Conservation (phyloP, 1,140 invertebrate genomes). For the Stratiolaelaps scimitus region DNA sequence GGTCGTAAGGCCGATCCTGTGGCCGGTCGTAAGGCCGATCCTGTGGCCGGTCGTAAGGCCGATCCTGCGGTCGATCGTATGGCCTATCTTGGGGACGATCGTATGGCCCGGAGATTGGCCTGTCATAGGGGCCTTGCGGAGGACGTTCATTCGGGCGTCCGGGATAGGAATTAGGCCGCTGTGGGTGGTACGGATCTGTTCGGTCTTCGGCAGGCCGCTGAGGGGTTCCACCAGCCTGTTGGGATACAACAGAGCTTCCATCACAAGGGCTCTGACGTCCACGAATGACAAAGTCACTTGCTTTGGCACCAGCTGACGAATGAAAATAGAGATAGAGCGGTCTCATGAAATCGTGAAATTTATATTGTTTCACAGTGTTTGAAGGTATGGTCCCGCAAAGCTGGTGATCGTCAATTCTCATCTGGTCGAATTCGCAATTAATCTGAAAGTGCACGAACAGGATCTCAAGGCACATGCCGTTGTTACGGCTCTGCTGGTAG, state of each 20-base stretch:
- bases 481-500: slow-evolving; percentile 8
- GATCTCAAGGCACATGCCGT: slow-evolving; percentile 12
- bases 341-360: slow-evolving; percentile 9
- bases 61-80: neutral
- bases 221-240: neutral
- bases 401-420: slow-evolving; percentile 20
- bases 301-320: slow-evolving; percentile 15
- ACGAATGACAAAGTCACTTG: slow-evolving; percentile 6
- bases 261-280: slow-evolving; percentile 7
- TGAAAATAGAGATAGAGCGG: slow-evolving; percentile 14
- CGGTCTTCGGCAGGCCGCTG: neutral
- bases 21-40: neutral
- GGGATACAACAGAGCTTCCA: neutral
- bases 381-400: slow-evolving; percentile 1
- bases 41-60: neutral
- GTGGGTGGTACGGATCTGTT: slow-evolving; percentile 8
- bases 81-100: neutral
- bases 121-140: neutral
- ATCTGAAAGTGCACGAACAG: slow-evolving; percentile 11
- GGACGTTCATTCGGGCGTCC: neutral
- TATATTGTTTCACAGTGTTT: slow-evolving; percentile 1
- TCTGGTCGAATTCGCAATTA: slow-evolving; percentile 15
- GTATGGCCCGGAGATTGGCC: neutral
- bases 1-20: neutral
- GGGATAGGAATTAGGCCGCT: neutral